Percentiles rank a stretch among this genome's conserved stretches.
These are phyloP conservation scores for Euschistus heros DNA, from an alignment of 1,140 invertebrate genomes.

Conservation along the genomic window DNA sequence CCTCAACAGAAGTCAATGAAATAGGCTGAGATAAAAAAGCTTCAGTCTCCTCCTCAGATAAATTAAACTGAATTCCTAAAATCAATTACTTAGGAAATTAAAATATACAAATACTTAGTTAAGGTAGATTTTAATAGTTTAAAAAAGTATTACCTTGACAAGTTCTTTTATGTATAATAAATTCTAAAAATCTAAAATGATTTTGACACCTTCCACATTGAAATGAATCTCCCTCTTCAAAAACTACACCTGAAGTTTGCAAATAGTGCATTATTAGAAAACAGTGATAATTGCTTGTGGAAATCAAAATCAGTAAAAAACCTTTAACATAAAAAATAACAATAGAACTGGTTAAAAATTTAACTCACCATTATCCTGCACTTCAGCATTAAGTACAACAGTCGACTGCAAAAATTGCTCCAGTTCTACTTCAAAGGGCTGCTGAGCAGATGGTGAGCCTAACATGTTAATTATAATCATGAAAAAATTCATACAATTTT, in stretches of 20 bases:
- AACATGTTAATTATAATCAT: background rate
- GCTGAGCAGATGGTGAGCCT: constrained; percentile 7
- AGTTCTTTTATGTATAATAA: constrained; percentile 48
- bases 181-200: constrained; percentile 46
- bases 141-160: constrained; percentile 19
- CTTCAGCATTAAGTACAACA: constrained; percentile 10
- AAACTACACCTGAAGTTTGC: constrained; percentile 2
- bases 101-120: background rate
- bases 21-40: background rate
- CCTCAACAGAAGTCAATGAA: background rate
- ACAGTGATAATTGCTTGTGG: too few relatives aligned
- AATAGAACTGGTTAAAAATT: too few relatives aligned
- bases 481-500: background rate
- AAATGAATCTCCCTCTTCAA: constrained; percentile 51
- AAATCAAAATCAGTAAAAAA: too few relatives aligned
- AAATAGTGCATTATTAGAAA: background rate
- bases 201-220: constrained; percentile 58
- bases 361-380: constrained; percentile 7
- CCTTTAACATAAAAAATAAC: too few relatives aligned
- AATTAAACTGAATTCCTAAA: background rate
- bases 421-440: constrained; percentile 6
- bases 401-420: background rate
- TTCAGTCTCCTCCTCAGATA: background rate
- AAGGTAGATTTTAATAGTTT: background rate
- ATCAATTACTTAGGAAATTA: background rate